Evolutionary conservation across 2,888 invertebrate genomes (phyloP).

Genomic region (Cheilosia impressa): DNA sequence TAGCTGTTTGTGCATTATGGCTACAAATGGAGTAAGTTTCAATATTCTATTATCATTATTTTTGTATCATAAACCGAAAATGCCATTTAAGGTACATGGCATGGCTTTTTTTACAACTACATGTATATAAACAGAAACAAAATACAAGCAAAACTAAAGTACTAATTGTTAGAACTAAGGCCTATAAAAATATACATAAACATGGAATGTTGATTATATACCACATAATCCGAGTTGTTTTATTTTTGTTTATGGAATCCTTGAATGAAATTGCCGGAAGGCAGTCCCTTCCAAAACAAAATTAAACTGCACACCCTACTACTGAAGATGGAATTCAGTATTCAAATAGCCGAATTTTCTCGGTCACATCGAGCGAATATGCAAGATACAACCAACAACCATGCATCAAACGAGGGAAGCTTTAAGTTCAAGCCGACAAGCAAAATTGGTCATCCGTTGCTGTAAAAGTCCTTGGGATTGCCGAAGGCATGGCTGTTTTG

Average conservation of each 20-base stretch:
- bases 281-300: too few relatives aligned
- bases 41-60: constrained; percentile 1
- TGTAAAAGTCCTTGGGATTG: too few relatives aligned
- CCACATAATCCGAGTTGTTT: constrained; percentile 1
- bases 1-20: background rate
- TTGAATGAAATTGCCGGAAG: too few relatives aligned
- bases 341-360: too few relatives aligned
- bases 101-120: constrained; percentile 37
- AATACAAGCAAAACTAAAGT: constrained; percentile 28
- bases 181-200: constrained; percentile 28
- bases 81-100: constrained; percentile 7
- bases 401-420: too few relatives aligned
- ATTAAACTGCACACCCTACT: too few relatives aligned
- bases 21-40: background rate
- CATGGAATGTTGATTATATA: constrained; percentile 19
- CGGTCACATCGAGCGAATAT: too few relatives aligned
- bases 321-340: too few relatives aligned
- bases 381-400: too few relatives aligned
- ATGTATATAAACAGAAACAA: constrained; percentile 51
- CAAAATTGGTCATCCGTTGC: too few relatives aligned
- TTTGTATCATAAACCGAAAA: constrained; percentile 38
- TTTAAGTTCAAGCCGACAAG: too few relatives aligned
- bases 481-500: too few relatives aligned
- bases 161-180: constrained; percentile 38
- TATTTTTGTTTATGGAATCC: background rate